These are phyloP conservation scores for Patiria pectinifera DNA, from an alignment of 53 echinoderm and acorn worm species.

Conservation along the genomic window DNA sequence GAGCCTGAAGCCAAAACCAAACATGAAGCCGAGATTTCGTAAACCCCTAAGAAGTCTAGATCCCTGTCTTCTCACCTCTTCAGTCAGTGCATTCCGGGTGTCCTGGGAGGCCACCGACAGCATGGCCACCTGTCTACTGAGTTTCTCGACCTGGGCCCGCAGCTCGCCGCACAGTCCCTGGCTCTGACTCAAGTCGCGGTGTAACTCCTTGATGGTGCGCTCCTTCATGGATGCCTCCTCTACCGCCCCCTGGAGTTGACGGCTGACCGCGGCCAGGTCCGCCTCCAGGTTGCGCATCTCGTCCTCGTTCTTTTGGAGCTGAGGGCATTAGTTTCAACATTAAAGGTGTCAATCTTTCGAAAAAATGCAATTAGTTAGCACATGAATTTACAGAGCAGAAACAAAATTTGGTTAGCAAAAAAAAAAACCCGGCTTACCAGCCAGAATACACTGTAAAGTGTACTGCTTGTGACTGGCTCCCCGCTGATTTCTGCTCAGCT, in stretches of 20 bases:
- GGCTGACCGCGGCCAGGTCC: conserved; percentile 57
- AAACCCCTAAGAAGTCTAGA: background rate
- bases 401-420: too few species aligned
- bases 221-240: conserved; percentile 69
- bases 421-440: too few species aligned
- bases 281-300: conserved; percentile 55
- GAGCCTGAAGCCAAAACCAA: too few species aligned
- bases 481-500: too few species aligned
- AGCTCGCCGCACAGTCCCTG: conserved; percentile 58
- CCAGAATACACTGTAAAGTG: too few species aligned
- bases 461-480: too few species aligned
- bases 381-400: too few species aligned
- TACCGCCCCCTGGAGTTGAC: conserved; percentile 64
- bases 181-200: conserved; percentile 66
- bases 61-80: conserved; percentile 63
- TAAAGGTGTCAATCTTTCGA: background rate
- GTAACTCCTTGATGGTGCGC: conserved; percentile 58
- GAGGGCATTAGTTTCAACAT: background rate
- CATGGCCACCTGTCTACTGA: conserved; percentile 58
- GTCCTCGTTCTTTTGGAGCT: conserved; percentile 50
- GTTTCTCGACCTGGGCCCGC: conserved; percentile 64
- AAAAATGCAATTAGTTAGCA: too few species aligned
- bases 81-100: conserved; percentile 75
- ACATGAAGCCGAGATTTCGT: too few species aligned
- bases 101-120: conserved; percentile 65